phyloP scores from a whole-genome alignment of 2,888 invertebrate species.

The Epinotia brunnichana region DNA sequence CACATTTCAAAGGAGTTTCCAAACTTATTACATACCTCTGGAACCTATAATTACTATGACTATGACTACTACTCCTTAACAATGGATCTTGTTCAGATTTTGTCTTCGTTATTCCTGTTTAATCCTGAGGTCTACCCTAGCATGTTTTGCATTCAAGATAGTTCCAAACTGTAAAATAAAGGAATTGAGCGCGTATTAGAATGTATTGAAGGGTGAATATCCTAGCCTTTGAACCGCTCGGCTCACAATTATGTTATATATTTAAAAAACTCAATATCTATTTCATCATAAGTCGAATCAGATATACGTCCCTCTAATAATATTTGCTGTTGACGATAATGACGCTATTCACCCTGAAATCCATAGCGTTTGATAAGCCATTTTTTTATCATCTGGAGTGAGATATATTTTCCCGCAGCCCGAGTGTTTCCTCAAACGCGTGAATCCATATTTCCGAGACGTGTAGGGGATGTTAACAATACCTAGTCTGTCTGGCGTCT shows the following conservation, averaged over 20 bases:
- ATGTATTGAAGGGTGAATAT: no score
- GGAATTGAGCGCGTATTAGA: not conserved
- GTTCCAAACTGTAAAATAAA: not conserved
- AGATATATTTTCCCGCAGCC: slow-evolving; percentile 7
- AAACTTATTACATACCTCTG: not conserved
- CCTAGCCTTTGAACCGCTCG: no score
- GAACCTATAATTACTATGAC: no score
- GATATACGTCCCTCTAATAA: no score
- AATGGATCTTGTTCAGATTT: not conserved
- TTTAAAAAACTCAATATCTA: no score
- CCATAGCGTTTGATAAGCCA: no score
- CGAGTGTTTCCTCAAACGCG: slow-evolving; percentile 36
- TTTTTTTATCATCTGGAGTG: not conserved
- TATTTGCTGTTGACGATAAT: no score
- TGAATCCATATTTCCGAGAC: slow-evolving; percentile 41
- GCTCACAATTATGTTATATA: no score
- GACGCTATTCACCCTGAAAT: no score
- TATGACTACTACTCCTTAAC: no score
- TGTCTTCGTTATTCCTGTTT: not conserved
- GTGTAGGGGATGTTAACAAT: slow-evolving; percentile 37
- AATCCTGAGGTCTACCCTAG: not conserved
- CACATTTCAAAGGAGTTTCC: slow-evolving; percentile 4
- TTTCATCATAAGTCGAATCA: no score
- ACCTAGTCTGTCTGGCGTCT: slow-evolving; percentile 40
- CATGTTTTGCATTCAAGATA: not conserved